These are phyloP conservation scores for Diglossa cyanea DNA, from an alignment of 2,797 vertebrate species.

Conservation along the genomic window DNA sequence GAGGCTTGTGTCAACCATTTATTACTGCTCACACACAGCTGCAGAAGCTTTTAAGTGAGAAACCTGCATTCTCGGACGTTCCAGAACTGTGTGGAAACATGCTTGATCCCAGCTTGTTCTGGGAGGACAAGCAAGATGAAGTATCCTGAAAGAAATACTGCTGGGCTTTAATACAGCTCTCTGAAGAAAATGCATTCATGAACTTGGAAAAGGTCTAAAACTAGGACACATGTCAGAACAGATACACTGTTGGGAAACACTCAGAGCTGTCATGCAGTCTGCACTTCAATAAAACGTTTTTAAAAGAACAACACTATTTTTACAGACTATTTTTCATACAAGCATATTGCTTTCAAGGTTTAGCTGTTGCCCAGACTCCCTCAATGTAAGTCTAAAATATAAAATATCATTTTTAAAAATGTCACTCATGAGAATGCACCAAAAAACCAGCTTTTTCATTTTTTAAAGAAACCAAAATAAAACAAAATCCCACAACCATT, in stretches of 20 bases:
- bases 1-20: slow-evolving; percentile 37
- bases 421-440: neutral
- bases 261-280: neutral
- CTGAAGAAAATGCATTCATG: neutral
- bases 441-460: neutral
- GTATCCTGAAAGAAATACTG: neutral
- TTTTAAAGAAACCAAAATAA: neutral
- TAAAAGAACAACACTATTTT: neutral
- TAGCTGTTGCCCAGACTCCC: neutral
- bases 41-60: slow-evolving; percentile 37
- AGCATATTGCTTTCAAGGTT: neutral
- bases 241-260: neutral
- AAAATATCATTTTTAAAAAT: neutral
- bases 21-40: slow-evolving; percentile 36
- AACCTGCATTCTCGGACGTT: neutral
- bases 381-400: neutral
- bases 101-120: neutral
- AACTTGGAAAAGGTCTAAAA: slow-evolving; percentile 6
- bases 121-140: neutral
- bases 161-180: neutral
- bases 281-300: neutral
- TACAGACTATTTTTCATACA: neutral
- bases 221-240: slow-evolving; percentile 25
- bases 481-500: neutral
- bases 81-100: neutral